Conservation (phyloP, 2,113 vertebrate species). For the Muntiacus muntjak region DNA sequence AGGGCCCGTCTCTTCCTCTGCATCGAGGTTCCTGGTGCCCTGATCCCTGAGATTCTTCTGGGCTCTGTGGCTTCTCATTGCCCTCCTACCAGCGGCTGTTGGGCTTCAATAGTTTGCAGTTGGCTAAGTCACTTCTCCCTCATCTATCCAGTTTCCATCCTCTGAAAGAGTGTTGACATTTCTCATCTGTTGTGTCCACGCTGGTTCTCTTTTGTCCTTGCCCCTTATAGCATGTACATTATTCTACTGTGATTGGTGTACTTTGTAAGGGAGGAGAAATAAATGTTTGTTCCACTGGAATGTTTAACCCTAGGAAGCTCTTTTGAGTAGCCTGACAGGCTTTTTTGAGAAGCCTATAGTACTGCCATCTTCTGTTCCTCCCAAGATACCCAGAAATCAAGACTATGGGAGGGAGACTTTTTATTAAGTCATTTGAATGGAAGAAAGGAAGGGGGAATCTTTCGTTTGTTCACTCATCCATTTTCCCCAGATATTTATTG, state of each 20-base stretch:
- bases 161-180: not conserved
- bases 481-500: not conserved
- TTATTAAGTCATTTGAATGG: not conserved
- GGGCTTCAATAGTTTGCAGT: not conserved
- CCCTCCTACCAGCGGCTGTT: not conserved
- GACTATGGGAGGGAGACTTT: not conserved
- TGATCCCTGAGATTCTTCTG: not conserved
- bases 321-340: not conserved
- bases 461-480: not conserved
- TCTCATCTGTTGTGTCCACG: not conserved
- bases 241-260: not conserved
- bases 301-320: not conserved
- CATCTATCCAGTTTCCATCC: not conserved
- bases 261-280: not conserved
- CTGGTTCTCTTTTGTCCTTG: not conserved
- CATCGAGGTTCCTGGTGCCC: not conserved
- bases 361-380: not conserved
- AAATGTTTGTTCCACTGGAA: not conserved
- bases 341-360: not conserved
- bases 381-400: not conserved
- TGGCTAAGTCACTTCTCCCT: not conserved
- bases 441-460: not conserved
- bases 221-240: not conserved
- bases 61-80: not conserved
- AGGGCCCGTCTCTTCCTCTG: not conserved